Percentiles rank a stretch among this genome's conserved stretches.
Conservation (phyloP, 2,888 invertebrate genomes). For the Lepidonotus clava region DNA sequence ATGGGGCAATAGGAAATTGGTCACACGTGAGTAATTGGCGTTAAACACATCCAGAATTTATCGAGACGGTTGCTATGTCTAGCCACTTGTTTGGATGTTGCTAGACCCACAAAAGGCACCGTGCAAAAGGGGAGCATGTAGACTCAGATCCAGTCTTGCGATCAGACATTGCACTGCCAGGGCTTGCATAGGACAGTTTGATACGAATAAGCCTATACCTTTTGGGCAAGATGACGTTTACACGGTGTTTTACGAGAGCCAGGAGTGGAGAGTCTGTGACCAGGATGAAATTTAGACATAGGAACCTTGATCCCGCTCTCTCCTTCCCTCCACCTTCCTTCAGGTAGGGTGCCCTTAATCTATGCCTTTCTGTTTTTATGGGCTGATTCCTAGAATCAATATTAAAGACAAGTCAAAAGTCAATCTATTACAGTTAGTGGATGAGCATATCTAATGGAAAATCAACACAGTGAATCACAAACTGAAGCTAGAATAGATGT, state of each 20-base stretch:
- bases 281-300: not conserved
- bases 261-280: not conserved
- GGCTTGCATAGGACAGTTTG: no score
- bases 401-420: no score
- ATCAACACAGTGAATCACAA: no score
- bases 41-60: not conserved
- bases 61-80: slow-evolving; percentile 17
- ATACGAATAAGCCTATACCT: no score
- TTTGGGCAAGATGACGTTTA: not conserved
- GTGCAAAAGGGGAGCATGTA: not conserved
- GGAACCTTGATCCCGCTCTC: not conserved
- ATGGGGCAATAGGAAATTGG: no score
- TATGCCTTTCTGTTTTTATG: no score
- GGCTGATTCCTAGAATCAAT: no score
- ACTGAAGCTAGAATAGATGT: no score
- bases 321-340: not conserved
- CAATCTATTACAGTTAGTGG: no score
- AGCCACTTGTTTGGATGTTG: not conserved
- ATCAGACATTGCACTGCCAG: no score
- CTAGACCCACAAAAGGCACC: not conserved
- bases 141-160: no score
- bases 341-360: slow-evolving; percentile 8
- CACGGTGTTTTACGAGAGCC: not conserved
- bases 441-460: no score
- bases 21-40: not conserved